Conservation (phyloP, 1,140 invertebrate genomes). For the Brachionus calyciflorus region DNA sequence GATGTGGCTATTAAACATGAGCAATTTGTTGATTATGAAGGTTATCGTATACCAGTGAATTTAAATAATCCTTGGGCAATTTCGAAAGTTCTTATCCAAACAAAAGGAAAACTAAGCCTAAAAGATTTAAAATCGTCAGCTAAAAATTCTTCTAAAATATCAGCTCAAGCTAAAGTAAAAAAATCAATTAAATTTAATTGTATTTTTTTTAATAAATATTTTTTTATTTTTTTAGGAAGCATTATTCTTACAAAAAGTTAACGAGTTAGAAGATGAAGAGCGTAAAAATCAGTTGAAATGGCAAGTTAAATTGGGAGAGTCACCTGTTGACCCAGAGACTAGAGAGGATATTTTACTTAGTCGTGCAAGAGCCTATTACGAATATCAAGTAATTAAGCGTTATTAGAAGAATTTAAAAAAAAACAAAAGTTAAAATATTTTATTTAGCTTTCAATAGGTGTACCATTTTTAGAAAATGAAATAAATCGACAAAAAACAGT, state of each 20-base stretch:
- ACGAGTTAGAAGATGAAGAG: constrained; percentile 52
- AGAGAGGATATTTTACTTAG: constrained; percentile 51
- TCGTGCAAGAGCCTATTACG: constrained; percentile 52
- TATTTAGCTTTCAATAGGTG: constrained; percentile 29
- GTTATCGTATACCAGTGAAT: constrained; percentile 14
- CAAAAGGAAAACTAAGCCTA: constrained; percentile 33
- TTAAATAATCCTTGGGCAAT: constrained; percentile 41
- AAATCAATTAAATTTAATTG: neutral
- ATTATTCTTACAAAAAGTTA: constrained; percentile 42
- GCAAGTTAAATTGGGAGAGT: constrained; percentile 59
- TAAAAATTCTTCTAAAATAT: constrained; percentile 18
- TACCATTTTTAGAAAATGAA: constrained; percentile 34
- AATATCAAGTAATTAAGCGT: constrained; percentile 55
- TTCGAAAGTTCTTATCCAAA: constrained; percentile 42
- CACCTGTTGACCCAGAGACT: constrained; percentile 52
- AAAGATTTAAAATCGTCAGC: constrained; percentile 17
- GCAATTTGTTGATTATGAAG: constrained; percentile 8
- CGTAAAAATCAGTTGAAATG: constrained; percentile 60
- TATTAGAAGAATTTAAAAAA: too few species aligned
- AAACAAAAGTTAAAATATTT: constrained; percentile 6
- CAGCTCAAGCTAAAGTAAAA: constrained; percentile 42
- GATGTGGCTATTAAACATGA: constrained; percentile 1
- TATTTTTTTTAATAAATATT: neutral
- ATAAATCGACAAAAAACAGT: neutral
- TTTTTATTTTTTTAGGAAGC: constrained; percentile 23